phyloP scores from a whole-genome alignment of 2,888 invertebrate species.

The Drepanosiphum platanoidis region DNA sequence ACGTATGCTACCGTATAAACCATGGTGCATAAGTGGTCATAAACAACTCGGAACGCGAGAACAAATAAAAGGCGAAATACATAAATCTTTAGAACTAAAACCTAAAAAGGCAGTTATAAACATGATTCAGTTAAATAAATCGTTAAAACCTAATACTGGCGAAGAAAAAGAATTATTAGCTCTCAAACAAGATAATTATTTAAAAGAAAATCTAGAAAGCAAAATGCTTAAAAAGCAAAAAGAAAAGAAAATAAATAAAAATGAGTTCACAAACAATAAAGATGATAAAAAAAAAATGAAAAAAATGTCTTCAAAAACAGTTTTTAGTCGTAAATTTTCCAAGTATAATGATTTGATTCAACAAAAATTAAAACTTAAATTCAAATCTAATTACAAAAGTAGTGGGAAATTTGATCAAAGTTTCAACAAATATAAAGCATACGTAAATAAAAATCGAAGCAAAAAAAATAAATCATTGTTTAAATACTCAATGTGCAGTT shows the following conservation, averaged over 20 bases:
- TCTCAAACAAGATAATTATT: background rate
- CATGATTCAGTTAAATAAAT: background rate
- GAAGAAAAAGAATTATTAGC: background rate
- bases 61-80: background rate
- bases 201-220: background rate
- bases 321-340: conserved; percentile 20
- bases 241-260: background rate
- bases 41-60: background rate
- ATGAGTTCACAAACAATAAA: background rate
- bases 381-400: background rate
- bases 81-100: background rate
- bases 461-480: conserved; percentile 17
- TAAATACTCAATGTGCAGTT: conserved; percentile 28
- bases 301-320: background rate
- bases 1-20: background rate
- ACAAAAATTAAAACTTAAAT: conserved; percentile 17
- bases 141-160: background rate
- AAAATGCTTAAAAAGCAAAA: background rate
- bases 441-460: conserved; percentile 5
- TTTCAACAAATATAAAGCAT: conserved; percentile 38
- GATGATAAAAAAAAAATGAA: background rate
- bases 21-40: background rate
- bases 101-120: background rate
- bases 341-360: conserved; percentile 3
- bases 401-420: conserved; percentile 14